Conservation (phyloP, 2,888 invertebrate genomes). For the Acanthosepion esculentum region DNA sequence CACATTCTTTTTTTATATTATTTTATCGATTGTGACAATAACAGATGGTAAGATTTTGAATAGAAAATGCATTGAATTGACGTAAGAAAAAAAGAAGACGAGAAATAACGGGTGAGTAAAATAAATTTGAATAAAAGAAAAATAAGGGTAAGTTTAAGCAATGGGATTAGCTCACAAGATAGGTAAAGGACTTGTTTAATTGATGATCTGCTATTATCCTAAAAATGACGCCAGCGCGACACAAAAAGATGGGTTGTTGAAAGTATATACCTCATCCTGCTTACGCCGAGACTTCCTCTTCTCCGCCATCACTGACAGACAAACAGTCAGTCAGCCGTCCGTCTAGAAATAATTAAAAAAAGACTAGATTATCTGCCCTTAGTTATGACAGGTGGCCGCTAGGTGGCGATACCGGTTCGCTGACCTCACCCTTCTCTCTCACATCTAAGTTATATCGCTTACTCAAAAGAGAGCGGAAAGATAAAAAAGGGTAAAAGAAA, state of each 20-base stretch:
- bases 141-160: neutral
- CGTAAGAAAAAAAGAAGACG: neutral
- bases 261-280: constrained; percentile 44
- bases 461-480: too few species aligned
- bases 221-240: neutral
- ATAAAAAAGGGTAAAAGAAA: neutral
- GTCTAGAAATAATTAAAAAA: neutral
- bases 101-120: neutral
- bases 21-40: neutral
- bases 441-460: neutral
- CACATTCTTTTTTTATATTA: neutral
- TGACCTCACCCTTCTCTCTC: neutral
- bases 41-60: too few species aligned
- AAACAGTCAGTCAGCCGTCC: neutral
- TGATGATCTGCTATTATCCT: neutral
- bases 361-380: neutral
- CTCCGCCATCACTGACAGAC: constrained; percentile 45
- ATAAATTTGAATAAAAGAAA: neutral
- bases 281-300: constrained; percentile 45
- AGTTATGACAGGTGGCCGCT: neutral
- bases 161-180: neutral
- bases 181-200: neutral
- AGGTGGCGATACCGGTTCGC: neutral
- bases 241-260: constrained; percentile 1
- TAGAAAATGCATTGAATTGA: too few species aligned